Percentiles rank a stretch among this genome's conserved stretches.
Evolutionary conservation across 2,888 invertebrate species (phyloP).

Genomic region (Ophonus ardosiacus): DNA sequence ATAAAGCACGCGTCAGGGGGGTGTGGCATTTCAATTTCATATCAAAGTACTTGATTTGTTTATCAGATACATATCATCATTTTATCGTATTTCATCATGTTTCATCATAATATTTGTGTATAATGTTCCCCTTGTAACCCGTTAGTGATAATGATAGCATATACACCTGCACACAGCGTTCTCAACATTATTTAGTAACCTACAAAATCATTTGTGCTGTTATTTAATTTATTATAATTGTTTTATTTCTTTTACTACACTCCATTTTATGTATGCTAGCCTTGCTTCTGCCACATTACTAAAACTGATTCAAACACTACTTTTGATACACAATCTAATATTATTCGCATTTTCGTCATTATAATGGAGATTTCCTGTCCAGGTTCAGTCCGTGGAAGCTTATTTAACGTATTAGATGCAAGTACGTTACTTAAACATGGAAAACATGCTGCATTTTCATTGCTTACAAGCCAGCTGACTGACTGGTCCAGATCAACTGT

Average conservation of each 20-base stretch:
- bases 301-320: slow-evolving; percentile 23
- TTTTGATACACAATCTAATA: slow-evolving; percentile 29
- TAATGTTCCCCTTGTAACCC: slow-evolving; percentile 12
- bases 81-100: slow-evolving; percentile 52
- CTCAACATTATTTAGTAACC: slow-evolving; percentile 25
- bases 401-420: slow-evolving; percentile 64
- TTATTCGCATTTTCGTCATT: slow-evolving; percentile 43
- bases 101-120: slow-evolving; percentile 39
- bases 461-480: slow-evolving; percentile 74
- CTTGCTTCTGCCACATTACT: slow-evolving; percentile 17
- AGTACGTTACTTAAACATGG: slow-evolving; percentile 69
- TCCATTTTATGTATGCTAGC: not conserved
- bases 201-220: slow-evolving; percentile 25
- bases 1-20: slow-evolving; percentile 34
- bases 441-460: slow-evolving; percentile 71
- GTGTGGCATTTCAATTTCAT: slow-evolving; percentile 57
- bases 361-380: slow-evolving; percentile 63
- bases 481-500: slow-evolving; percentile 72
- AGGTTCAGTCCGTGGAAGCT: slow-evolving; percentile 62
- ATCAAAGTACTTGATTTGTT: slow-evolving; percentile 48
- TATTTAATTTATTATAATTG: not conserved
- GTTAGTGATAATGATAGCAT: slow-evolving; percentile 14
- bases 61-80: slow-evolving; percentile 40
- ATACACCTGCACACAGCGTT: slow-evolving; percentile 46
- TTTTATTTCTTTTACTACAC: slow-evolving; percentile 29